Conservation (phyloP, 2,113 vertebrate species). For the Isurus oxyrinchus region DNA sequence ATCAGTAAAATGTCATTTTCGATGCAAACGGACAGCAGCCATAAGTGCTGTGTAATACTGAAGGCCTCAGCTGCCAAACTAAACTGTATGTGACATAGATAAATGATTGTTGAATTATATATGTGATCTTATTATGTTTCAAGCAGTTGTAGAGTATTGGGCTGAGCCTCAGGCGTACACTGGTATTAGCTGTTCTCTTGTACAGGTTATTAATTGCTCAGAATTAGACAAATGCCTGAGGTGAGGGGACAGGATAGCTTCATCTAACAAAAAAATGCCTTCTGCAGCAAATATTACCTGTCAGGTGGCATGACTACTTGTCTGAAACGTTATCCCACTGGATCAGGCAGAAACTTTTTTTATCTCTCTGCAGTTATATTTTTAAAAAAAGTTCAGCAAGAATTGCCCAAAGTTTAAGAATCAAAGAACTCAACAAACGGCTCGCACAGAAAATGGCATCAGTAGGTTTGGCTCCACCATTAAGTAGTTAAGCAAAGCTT, state of each 20-base stretch:
- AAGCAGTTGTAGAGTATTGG: slow-evolving; percentile 29
- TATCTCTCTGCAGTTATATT: not conserved
- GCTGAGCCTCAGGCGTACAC: slow-evolving; percentile 5
- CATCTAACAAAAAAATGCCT: slow-evolving; percentile 14
- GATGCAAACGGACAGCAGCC: not conserved
- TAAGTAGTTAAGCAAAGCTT: not conserved
- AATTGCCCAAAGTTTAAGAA: not conserved
- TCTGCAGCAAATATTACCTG: slow-evolving; percentile 28
- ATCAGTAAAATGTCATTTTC: not conserved
- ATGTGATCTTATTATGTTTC: slow-evolving; percentile 32
- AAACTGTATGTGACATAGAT: slow-evolving; percentile 24
- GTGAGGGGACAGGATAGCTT: slow-evolving; percentile 23
- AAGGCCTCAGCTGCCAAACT: slow-evolving; percentile 23
- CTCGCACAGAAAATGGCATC: not conserved
- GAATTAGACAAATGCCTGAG: slow-evolving; percentile 33
- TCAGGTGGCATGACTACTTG: not conserved
- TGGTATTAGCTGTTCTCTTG: slow-evolving; percentile 34
- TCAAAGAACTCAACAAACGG: not conserved
- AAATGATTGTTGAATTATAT: slow-evolving; percentile 35
- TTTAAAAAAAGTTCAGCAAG: not conserved
- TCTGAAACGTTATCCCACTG: not conserved
- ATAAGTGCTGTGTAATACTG: not conserved
- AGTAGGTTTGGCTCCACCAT: not conserved
- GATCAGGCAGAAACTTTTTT: not conserved
- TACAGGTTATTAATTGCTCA: slow-evolving; percentile 29